Conservation (phyloP, 2,113 vertebrate genomes). For the Amazona vittata region DNA sequence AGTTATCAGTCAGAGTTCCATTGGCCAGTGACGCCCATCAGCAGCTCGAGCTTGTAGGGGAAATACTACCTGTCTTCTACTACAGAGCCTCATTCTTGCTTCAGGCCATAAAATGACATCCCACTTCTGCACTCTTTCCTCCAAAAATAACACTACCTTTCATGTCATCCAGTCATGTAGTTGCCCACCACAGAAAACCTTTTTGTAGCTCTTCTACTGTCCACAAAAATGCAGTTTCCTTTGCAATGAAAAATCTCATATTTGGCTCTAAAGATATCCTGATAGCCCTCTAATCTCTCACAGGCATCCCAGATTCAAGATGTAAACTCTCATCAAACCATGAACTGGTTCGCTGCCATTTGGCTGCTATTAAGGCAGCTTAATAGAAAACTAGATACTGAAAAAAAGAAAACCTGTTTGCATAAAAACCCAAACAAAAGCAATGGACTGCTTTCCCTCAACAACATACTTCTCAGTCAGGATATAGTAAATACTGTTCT, state of each 20-base stretch:
- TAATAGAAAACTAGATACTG: slow-evolving; percentile 1
- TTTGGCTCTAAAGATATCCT: not conserved
- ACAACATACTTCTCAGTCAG: not conserved
- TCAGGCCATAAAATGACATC: not conserved
- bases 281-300: not conserved
- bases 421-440: not conserved
- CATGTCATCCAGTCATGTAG: not conserved
- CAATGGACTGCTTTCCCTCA: not conserved
- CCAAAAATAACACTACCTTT: not conserved
- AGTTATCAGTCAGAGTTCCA: not conserved
- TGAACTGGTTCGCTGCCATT: not conserved
- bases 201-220: not conserved
- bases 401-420: not conserved
- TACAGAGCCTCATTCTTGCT: not conserved
- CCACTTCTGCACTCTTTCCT: not conserved
- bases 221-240: not conserved
- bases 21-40: not conserved
- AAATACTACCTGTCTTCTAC: not conserved
- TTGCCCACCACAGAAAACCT: not conserved
- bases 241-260: not conserved
- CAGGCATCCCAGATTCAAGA: not conserved
- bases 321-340: not conserved
- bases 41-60: not conserved
- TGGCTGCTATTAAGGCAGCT: not conserved
- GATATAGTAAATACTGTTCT: not conserved